phyloP scores from a whole-genome alignment of 2,888 invertebrate genomes.

The Leucania comma region DNA sequence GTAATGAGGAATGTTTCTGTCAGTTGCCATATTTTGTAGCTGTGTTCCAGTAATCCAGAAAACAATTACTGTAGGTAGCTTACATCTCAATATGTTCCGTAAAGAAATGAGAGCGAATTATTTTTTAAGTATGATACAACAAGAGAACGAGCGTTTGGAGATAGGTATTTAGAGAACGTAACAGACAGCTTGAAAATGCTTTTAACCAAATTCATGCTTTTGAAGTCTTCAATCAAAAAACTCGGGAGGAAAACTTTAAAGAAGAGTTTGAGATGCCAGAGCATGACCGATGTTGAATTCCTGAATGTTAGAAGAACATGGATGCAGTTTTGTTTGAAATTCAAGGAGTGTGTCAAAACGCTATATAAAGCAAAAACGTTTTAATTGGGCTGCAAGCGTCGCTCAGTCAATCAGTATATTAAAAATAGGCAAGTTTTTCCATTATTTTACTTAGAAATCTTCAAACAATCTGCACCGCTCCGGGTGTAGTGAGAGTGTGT shows the following conservation, averaged over 20 bases:
- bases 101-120: background rate
- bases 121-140: background rate
- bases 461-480: no score
- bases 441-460: no score
- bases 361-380: no score
- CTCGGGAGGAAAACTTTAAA: background rate
- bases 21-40: no score
- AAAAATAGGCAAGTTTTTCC: no score
- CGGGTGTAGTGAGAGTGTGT: no score
- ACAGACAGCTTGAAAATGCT: background rate
- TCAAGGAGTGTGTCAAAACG: background rate
- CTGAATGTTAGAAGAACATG: background rate
- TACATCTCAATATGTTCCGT: background rate
- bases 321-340: background rate
- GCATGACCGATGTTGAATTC: background rate
- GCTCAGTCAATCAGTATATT: no score
- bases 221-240: background rate
- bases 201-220: constrained; percentile 1
- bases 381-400: no score
- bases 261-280: background rate
- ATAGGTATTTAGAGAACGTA: background rate
- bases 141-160: background rate
- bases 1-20: no score
- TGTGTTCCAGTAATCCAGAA: background rate
- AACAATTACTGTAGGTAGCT: background rate